Evolutionary conservation across 2,888 invertebrate genomes (phyloP).

Genomic region (Elaeidobius kamerunicus): DNA sequence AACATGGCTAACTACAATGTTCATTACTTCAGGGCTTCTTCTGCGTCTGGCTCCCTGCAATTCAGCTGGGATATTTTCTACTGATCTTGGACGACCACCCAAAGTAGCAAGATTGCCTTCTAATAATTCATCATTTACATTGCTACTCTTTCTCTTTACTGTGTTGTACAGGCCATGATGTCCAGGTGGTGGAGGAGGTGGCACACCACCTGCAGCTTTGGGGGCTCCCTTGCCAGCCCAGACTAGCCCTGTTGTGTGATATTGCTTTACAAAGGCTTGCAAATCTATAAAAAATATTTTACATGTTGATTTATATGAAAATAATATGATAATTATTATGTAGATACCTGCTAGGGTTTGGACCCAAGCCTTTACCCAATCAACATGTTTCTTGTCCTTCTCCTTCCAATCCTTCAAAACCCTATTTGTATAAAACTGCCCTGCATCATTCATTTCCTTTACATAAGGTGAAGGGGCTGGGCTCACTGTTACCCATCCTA

Average conservation of each 20-base stretch:
- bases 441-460: constrained; percentile 96
- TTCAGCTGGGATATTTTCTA: constrained; percentile 78
- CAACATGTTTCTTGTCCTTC: constrained; percentile 86
- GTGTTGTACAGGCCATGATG: constrained; percentile 77
- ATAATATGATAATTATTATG: too few relatives aligned
- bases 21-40: constrained; percentile 58
- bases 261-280: constrained; percentile 88
- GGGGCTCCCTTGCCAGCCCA: constrained; percentile 61
- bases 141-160: constrained; percentile 73
- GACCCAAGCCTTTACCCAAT: constrained; percentile 94
- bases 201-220: constrained; percentile 46
- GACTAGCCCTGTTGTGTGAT: constrained; percentile 95
- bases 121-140: constrained; percentile 62
- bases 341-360: constrained; percentile 59
- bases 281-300: constrained; percentile 56
- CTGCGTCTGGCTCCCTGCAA: constrained; percentile 68
- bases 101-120: constrained; percentile 78
- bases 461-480: constrained; percentile 95
- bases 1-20: constrained; percentile 64
- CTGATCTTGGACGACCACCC: constrained; percentile 84
- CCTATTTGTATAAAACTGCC: constrained; percentile 94
- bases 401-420: constrained; percentile 98
- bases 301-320: too few relatives aligned
- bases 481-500: constrained; percentile 93
- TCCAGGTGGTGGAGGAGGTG: constrained; percentile 79